Evolutionary conservation across 1,140 invertebrate genomes (phyloP), one percentile per base, ranked within the genome.

Genomic region (Drosophila willistoni): DNA sequence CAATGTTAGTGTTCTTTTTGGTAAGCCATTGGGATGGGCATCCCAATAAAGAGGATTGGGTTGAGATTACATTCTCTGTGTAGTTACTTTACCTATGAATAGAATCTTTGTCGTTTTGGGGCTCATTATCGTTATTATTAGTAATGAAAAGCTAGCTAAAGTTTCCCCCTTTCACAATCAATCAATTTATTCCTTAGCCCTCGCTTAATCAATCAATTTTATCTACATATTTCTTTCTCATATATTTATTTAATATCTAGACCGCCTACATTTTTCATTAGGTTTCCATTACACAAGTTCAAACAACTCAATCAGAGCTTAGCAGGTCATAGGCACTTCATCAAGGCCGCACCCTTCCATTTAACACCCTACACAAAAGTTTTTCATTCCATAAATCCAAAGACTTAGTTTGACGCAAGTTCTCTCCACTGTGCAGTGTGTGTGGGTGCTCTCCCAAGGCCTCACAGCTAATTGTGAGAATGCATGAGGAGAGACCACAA

Each of bases 361-460:
- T 63, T 6, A 29, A 12, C 42, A 62, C 42, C 41, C 39, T 29
- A 63, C 61, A 57, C 29, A 33, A 42, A 34, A 36, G 17, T 61
- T 14, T 34, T 34, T 36, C 33, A 59, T 42, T 42, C 39, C 60
- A 62, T 42, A 62, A 62, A 41, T 62, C 39, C 22, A 44, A 34
- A 62, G 56, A 59, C 34, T 62, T 41, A 13, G 19, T 47, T 64
- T 64, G 61, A 64, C 61, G 61, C 25, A 64, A 64, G 61, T 44
- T 47, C 17, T 25, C 19, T 17, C 7, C 12, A 9, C 4, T 61
- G 17, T 44, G 34, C 14, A n/a, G 42, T 51, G n/a, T 34, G 41
- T 63, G 42, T 25, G 42, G 12, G 61, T 22, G 60, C 22, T 41
- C 61, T 22, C 22, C 61, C 42, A 33, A 17, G 61, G 61, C 61